Base-by-base conservation (phyloP, 2,113 vertebrate genomes). In the Talpa occidentalis region DNA sequence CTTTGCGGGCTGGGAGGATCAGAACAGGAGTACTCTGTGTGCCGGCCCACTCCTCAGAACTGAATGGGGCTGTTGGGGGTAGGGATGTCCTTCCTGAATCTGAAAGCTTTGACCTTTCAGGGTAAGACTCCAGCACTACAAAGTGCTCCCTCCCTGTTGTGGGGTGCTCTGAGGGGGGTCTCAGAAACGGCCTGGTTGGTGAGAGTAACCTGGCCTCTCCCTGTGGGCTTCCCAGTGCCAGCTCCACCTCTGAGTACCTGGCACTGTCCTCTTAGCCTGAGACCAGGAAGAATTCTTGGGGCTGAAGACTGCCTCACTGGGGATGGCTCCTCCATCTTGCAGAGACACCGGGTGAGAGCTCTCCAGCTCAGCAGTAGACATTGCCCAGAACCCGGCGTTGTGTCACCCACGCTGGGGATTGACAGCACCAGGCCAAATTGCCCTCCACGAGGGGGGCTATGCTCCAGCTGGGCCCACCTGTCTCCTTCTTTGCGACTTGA, bases 261-360 rank as follows among this genome's bases (percentile, higher is more conserved):
- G 28, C 2, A 3, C 30, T 15, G 1, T n/a, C n/a, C 2, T 0
- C n/a, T 52, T 26, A 10, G 5, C 42, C 24, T 0, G 0, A 37
- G 19, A 16, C 15, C 1, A 6, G 86, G 37, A 66, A 47, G 54
- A 30, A 6, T 19, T n/a, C 64, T 21, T 4, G 40, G 78, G 32
- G 24, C 47, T 40, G 28, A 26, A 16, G 26, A 60, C 73, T 67
- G 47, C 60, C 52, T 28, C 35, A 1, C 7, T 4, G 9, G 56
- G 30, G 59, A 47, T 21, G 35, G 26, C 32, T 24, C 3, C 69
- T 11, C 35, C 26, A 5, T 24, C 44, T 67, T 17, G 26, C 44
- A 72, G 37, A 40, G 14, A 22, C 28, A 47, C 5, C 28, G 69
- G 49, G 49, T 15, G 54, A 32, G 30, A 24, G 52, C 14, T 22